Base-by-base conservation (phyloP, 1,140 invertebrate species). In the Cataglyphis hispanica region DNA sequence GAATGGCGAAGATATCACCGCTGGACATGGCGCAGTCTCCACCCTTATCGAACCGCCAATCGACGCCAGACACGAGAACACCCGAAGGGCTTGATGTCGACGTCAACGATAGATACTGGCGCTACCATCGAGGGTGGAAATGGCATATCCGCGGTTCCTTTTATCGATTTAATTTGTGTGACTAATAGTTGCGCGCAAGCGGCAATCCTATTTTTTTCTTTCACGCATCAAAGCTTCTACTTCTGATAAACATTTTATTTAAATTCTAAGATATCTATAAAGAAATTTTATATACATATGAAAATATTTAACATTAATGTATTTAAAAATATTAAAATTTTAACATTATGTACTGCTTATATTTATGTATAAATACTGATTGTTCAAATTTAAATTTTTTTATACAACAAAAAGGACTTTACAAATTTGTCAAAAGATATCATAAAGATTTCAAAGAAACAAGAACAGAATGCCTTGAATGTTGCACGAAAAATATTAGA, bases 1-100 rank as follows among this genome's bases (percentile, higher is more conserved):
- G 25, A 83, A 83, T 25, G 34, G 13, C 25, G n/a, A 64, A 40
- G 72, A 56, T 8, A 13, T 37, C 13, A 37, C 25, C 25, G 22
- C n/a, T 50, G 16, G 25, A 80, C 43, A 90, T 78, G 22, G 91
- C 91, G 90, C 92, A 92, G 84, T 92, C 92, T 92, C 91, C 86
- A 88, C 85, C 75, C 89, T 91, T 83, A 86, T 89, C 83, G 86
- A 92, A 87, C 87, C 69, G 88, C 90, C 75, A 77, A 72, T 64
- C 61, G 69, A 56, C 58, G 46, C 31, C 22, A 76, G 37, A 58
- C 61, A 70, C 58, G 75, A 69, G 37, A 86, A 64, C 11, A 34
- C 80, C n/a, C 69, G 69, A 85, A 72, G 27, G 78, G 67, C 27
- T 83, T 43, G 67, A 72, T 25, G 67, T 4, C 67, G 67, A 74